Evolutionary conservation across 1,140 invertebrate genomes (phyloP).

Genomic region (Uloborus diversus): DNA sequence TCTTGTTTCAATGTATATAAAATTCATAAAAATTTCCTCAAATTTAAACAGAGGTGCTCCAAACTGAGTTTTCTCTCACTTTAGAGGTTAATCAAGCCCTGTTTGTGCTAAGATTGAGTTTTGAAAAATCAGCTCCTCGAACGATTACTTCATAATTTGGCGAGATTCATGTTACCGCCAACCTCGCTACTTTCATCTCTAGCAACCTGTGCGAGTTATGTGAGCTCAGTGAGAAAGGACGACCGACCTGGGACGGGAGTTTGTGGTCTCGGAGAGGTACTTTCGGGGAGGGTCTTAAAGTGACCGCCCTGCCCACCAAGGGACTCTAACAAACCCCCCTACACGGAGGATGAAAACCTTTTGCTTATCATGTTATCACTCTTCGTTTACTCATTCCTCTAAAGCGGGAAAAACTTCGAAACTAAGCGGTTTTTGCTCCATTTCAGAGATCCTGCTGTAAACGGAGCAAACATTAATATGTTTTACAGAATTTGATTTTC

Average conservation of each 20-base stretch:
- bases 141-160: too few species aligned
- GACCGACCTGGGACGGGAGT: constrained; percentile 34
- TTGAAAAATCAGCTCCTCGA: too few species aligned
- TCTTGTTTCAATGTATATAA: too few species aligned
- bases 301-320: constrained; percentile 41
- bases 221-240: constrained; percentile 10
- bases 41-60: too few species aligned
- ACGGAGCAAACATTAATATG: not conserved
- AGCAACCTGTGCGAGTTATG: constrained; percentile 21
- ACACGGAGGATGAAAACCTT: constrained; percentile 27
- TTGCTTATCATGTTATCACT: constrained; percentile 27
- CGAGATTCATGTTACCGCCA: not conserved
- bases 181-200: constrained; percentile 3
- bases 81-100: too few species aligned
- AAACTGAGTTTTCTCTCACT: too few species aligned
- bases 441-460: too few species aligned
- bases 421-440: too few species aligned
- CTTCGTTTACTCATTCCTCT: not conserved
- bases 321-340: constrained; percentile 39
- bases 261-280: constrained; percentile 39
- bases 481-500: not conserved
- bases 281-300: constrained; percentile 43
- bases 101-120: too few species aligned
- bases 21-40: too few species aligned
- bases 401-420: too few species aligned